Conservation (phyloP, 1,140 invertebrate species). For the Halictus rubicundus region DNA sequence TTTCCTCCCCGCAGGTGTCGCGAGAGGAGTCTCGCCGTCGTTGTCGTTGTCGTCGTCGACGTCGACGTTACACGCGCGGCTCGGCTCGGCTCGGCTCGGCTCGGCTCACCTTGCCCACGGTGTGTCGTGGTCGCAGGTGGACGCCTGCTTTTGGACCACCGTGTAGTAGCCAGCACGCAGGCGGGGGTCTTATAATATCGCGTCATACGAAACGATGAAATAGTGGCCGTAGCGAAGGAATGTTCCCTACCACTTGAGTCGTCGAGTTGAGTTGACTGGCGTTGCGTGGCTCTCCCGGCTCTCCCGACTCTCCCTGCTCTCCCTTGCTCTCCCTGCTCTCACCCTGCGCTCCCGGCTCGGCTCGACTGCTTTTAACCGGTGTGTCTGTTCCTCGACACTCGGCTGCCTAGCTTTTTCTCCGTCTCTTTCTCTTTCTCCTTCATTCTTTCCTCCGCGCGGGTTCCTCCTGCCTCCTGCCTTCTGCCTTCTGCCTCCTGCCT, state of each 20-base stretch:
- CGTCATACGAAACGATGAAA: constrained; percentile 81
- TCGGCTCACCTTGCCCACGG: neutral
- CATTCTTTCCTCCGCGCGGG: constrained; percentile 19
- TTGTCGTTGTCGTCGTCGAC: no score
- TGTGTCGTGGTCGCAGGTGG: constrained; percentile 48
- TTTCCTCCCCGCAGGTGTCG: no score
- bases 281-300: constrained; percentile 69
- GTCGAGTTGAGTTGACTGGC: constrained; percentile 77
- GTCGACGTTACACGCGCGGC: no score
- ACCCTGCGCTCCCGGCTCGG: constrained; percentile 53
- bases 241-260: constrained; percentile 79
- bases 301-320: constrained; percentile 46
- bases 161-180: constrained; percentile 77
- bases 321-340: constrained; percentile 42
- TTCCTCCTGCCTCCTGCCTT: neutral
- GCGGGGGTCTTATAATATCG: constrained; percentile 81
- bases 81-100: no score
- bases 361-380: constrained; percentile 72
- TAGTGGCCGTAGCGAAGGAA: constrained; percentile 80
- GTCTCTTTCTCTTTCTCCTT: neutral
- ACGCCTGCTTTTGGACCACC: constrained; percentile 78
- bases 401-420: constrained; percentile 48
- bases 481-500: neutral
- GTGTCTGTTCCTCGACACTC: constrained; percentile 64
- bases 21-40: no score